Conservation (phyloP, 2,888 invertebrate species). For the Eilema sororculum region DNA sequence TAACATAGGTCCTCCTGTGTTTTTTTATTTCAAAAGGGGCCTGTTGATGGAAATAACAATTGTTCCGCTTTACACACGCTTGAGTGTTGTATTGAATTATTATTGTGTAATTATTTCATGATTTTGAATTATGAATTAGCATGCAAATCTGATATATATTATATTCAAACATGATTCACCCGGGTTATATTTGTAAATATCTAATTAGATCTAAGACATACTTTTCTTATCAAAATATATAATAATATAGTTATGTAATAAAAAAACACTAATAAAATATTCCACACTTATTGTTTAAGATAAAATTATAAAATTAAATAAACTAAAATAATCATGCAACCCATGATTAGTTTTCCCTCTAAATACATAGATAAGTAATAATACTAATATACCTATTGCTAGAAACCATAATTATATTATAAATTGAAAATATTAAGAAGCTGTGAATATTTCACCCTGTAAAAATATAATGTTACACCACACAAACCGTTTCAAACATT, state of each 20-base stretch:
- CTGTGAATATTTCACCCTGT: conserved; percentile 6
- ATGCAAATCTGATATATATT: neutral
- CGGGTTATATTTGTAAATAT: neutral
- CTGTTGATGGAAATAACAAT: neutral
- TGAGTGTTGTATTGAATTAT: no score
- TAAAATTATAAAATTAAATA: neutral
- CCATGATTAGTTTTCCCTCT: neutral
- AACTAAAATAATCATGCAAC: conserved; percentile 4
- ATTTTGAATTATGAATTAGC: neutral
- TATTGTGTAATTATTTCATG: neutral
- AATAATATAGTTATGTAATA: no score
- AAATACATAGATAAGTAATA: neutral
- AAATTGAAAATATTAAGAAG: conserved; percentile 2
- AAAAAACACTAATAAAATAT: neutral
- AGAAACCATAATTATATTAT: neutral
- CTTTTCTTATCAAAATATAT: neutral
- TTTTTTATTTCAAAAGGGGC: no score
- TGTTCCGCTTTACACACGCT: neutral
- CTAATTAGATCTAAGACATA: neutral
- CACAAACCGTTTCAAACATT: neutral
- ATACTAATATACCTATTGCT: neutral
- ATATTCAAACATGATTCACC: conserved; percentile 1
- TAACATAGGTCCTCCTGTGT: no score
- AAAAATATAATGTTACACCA: conserved; percentile 14
- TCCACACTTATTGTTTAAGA: neutral